phyloP scores from a whole-genome alignment of 2,888 invertebrate species.

The Danaus chrysippus region DNA sequence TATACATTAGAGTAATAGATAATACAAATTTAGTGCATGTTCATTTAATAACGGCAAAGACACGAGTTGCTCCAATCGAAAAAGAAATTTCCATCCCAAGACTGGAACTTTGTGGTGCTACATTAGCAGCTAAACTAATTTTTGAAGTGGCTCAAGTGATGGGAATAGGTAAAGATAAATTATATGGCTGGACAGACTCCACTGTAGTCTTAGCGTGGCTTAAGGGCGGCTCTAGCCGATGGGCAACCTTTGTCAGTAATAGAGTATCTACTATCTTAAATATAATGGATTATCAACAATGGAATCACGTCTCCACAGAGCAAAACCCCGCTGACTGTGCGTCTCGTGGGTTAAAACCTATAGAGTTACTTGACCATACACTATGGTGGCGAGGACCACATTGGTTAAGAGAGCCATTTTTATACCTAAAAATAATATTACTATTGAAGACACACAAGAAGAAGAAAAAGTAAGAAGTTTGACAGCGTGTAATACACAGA shows the following conservation, averaged over 20 bases:
- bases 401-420: background rate
- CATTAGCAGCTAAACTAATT: constrained; percentile 29
- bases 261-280: constrained; percentile 10
- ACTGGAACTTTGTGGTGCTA: constrained; percentile 35
- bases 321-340: constrained; percentile 35
- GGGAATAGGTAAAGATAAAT: constrained; percentile 23
- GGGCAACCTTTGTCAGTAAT: constrained; percentile 24
- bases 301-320: constrained; percentile 13
- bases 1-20: constrained; percentile 25
- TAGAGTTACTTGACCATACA: constrained; percentile 14
- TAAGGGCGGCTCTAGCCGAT: constrained; percentile 30
- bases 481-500: background rate
- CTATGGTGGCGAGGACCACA: constrained; percentile 31
- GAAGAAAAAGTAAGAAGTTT: background rate
- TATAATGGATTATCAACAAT: constrained; percentile 7
- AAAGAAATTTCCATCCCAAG: constrained; percentile 33
- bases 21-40: constrained; percentile 14
- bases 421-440: background rate
- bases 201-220: constrained; percentile 30
- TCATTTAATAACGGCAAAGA: constrained; percentile 31
- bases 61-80: constrained; percentile 35
- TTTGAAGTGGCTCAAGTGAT: constrained; percentile 29
- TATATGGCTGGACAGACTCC: constrained; percentile 25
- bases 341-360: constrained; percentile 16
- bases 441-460: constrained; percentile 1